phyloP scores from a whole-genome alignment of 2,888 invertebrate genomes.

The Agonopterix alstromeriana region DNA sequence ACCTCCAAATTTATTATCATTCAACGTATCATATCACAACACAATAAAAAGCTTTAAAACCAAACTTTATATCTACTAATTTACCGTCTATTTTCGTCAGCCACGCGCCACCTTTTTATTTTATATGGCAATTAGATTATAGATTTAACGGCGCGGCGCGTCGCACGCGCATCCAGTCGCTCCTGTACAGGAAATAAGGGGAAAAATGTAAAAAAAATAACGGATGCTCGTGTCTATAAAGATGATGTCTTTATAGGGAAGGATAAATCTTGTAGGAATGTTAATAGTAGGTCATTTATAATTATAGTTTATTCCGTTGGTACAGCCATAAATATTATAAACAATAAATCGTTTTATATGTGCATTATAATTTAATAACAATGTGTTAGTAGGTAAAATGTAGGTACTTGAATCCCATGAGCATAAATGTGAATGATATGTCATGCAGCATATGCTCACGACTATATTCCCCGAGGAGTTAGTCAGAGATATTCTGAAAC shows the following conservation, averaged over 20 bases:
- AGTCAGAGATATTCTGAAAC: no score
- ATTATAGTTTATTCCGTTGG: no score
- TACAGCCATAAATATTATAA: background rate
- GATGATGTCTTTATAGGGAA: background rate
- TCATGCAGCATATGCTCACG: no score
- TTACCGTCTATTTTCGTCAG: constrained; percentile 7
- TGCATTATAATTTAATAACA: no score
- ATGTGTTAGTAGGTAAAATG: no score
- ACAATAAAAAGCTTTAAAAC: background rate
- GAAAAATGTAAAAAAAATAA: constrained; percentile 1
- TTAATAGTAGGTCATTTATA: no score
- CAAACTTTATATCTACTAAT: background rate
- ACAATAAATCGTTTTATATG: no score
- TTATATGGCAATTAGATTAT: constrained; percentile 44
- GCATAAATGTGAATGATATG: no score
- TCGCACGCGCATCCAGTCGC: constrained; percentile 15
- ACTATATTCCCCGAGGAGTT: no score
- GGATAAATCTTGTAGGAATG: background rate
- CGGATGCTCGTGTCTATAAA: background rate
- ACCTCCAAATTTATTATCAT: no score
- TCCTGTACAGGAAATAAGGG: background rate
- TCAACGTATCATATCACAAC: background rate
- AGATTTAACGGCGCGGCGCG: constrained; percentile 32
- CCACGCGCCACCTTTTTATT: constrained; percentile 45
- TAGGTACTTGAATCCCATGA: no score